phyloP scores from a whole-genome alignment of 2,888 invertebrate genomes.

The Lissonota sp. region DNA sequence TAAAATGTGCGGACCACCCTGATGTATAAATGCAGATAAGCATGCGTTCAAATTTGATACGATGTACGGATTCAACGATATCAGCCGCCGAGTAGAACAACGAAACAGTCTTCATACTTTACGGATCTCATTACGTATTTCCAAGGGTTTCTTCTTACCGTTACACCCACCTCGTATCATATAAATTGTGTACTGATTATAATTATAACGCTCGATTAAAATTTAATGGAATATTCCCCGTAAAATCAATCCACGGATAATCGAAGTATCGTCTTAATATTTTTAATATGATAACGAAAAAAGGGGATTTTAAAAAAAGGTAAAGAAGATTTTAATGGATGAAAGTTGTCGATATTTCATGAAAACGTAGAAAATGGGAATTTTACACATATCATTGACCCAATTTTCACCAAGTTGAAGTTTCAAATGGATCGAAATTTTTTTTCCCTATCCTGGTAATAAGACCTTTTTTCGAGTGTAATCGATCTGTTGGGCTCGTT shows the following conservation, averaged over 20 bases:
- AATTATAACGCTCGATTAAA: conserved; percentile 27
- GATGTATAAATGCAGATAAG: neutral
- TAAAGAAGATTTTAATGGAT: too few relatives aligned
- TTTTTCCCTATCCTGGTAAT: too few relatives aligned
- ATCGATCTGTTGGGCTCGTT: conserved; percentile 42
- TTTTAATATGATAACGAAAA: neutral
- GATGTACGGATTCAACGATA: conserved; percentile 63
- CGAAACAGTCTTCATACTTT: conserved; percentile 74
- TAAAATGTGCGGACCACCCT: too few relatives aligned
- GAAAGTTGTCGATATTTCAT: too few relatives aligned
- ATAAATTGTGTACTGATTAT: conserved; percentile 1
- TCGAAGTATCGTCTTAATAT: neutral
- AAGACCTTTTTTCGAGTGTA: conserved; percentile 31
- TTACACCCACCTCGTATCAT: conserved; percentile 6
- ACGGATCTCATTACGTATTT: conserved; percentile 76
- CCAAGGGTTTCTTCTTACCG: conserved; percentile 19
- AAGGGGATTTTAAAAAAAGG: too few relatives aligned
- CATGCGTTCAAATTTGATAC: conserved; percentile 17
- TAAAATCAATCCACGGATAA: neutral
- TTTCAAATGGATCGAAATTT: too few relatives aligned
- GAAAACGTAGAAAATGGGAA: too few relatives aligned
- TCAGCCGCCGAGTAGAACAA: conserved; percentile 11
- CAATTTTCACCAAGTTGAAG: too few relatives aligned
- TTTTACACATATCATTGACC: too few relatives aligned
- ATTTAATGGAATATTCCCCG: conserved; percentile 6